Percentiles rank a stretch among this genome's conserved stretches.
Evolutionary conservation across 1,140 invertebrate genomes (phyloP).

Genomic region (Lepidostoma basale): DNA sequence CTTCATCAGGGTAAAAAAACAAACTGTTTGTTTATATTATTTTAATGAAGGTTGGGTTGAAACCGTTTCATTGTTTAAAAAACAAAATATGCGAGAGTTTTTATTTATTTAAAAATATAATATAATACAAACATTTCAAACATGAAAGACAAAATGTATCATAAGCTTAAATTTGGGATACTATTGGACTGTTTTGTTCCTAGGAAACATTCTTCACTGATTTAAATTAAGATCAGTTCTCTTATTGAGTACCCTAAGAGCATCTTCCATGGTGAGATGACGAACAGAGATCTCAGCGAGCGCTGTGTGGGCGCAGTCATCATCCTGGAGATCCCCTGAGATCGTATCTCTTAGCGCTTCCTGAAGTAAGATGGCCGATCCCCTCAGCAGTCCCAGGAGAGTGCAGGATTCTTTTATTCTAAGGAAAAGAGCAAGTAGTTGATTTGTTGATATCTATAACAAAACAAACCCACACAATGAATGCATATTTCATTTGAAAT

Average conservation of each 20-base stretch:
- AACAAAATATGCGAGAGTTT: background rate
- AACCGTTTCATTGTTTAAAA: no score
- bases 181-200: no score
- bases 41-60: no score
- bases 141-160: no score
- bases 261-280: conserved; percentile 48
- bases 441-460: no score
- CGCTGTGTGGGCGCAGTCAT: conserved; percentile 24
- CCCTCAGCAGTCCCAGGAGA: conserved; percentile 75
- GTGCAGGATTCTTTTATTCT: conserved; percentile 82
- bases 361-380: conserved; percentile 75
- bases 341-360: conserved; percentile 63
- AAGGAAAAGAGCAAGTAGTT: no score
- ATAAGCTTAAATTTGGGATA: no score
- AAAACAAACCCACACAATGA: no score
- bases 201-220: conserved; percentile 9
- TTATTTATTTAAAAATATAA: background rate
- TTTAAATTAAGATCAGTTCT: conserved; percentile 52
- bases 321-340: conserved; percentile 29
- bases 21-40: no score
- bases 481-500: no score
- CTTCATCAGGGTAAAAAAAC: no score
- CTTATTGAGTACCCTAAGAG: conserved; percentile 53
- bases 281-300: conserved; percentile 43
- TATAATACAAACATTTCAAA: no score